Conservation (phyloP, 2,888 invertebrate species). For the Phania funesta region DNA sequence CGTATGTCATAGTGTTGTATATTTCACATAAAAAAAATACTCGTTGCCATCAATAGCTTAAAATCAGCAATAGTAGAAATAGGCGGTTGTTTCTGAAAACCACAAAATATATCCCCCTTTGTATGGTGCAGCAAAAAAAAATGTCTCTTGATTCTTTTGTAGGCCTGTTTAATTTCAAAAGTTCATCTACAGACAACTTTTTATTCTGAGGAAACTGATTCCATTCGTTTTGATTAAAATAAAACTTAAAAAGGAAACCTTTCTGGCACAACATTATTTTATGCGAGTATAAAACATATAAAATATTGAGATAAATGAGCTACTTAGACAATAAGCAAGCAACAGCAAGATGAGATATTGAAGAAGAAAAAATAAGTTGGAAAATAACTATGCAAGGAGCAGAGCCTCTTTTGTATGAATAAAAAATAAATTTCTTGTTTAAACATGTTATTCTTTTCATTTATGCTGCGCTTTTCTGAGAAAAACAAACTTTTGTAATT, state of each 20-base stretch:
- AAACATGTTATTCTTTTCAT: constrained; percentile 29
- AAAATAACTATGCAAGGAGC: constrained; percentile 10
- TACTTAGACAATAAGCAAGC: constrained; percentile 10
- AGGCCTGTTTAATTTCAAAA: constrained; percentile 47
- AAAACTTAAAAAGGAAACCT: constrained; percentile 50
- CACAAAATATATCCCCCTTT: too few species aligned
- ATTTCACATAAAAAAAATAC: too few species aligned
- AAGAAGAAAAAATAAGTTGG: neutral
- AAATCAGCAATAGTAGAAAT: too few species aligned
- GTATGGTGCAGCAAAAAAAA: too few species aligned
- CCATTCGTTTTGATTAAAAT: constrained; percentile 2
- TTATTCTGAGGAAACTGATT: neutral
- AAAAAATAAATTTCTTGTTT: constrained; percentile 20
- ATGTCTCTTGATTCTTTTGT: constrained; percentile 30
- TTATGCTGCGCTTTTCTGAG: constrained; percentile 16
- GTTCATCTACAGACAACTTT: constrained; percentile 1
- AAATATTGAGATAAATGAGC: constrained; percentile 46
- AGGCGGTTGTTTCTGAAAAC: too few species aligned
- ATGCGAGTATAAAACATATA: constrained; percentile 32
- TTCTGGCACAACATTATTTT: constrained; percentile 35
- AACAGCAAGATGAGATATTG: constrained; percentile 30
- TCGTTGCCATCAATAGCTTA: too few species aligned
- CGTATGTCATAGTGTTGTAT: too few species aligned
- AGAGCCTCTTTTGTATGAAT: neutral
- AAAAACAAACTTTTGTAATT: constrained; percentile 61